Base-by-base conservation (phyloP, 2,888 invertebrate species). In the Rhaphigaster nebulosa region DNA sequence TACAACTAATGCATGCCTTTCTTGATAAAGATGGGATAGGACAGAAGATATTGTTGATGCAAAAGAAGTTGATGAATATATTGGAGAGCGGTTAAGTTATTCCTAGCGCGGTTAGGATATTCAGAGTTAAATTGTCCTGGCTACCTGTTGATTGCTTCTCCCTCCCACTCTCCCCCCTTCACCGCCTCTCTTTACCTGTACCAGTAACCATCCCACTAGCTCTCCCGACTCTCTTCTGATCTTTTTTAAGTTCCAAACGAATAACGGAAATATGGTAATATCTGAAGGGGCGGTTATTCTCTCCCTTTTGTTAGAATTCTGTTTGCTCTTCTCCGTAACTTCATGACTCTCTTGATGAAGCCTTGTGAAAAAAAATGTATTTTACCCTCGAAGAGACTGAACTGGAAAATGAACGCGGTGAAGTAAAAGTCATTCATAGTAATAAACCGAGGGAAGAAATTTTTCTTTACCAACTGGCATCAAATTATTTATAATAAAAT, bases 231-330 rank as follows among this genome's bases (percentile, higher is more conserved):
- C 60, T 4, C n/a, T 60, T 60, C 26, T n/a, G 60, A 60, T 60
- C 60, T 23, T 23, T 60, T 52, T 60, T n/a, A n/a, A 60, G 60
- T n/a, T 60, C n/a, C 60, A 60, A 60, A 60, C n/a, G 60, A 60
- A 60, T n/a, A n/a, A n/a, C 26, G 60, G 60, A n/a, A 60, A 60
- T 60, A 60, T 60, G 60, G 60, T 60, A 60, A 60, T 60, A n/a
- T n/a, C 60, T n/a, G 26, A 10, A 60, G 60, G 54, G n/a, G 60
- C 12, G 60, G 60, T 60, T n/a, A 0, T 54, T 1, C n/a, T 60
- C 10, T n/a, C n/a, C n/a, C 60, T 60, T 60, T 60, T 60, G 60
- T 60, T 10, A n/a, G n/a, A n/a, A 12, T n/a, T 60, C n/a, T 60
- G 60, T n/a, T 60, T n/a, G 60, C 60, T 60, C 60, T 60, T 60